Evolutionary conservation across 2,797 vertebrate genomes (phyloP), one percentile per base, ranked within the genome.

Genomic region (Brachyrhaphis roseni): DNA sequence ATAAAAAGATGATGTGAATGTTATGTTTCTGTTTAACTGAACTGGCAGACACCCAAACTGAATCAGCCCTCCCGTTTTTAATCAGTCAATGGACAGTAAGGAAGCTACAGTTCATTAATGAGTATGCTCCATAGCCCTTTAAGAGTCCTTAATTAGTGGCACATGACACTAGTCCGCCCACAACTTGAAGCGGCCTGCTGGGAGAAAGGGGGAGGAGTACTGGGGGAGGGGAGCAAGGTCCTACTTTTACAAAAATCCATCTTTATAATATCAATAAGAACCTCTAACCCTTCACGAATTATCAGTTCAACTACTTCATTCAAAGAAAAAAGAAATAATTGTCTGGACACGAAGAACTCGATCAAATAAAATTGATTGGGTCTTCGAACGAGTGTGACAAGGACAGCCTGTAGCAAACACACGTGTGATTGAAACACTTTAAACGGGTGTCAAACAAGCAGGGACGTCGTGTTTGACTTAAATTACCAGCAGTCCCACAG

Each of bases 81-180:
- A 74, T 78, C 86, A 72, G 82, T 86, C 72, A 68, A 78, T 10
- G 82, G 87, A 93, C 92, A 93, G 93, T 90, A 89, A 93, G 89
- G 92, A 93, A 91, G 92, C 91, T 93, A 88, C 88, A 93, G 94
- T 92, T 93, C 87, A 83, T 92, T 95, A 95, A 95, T 93, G 95
- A 95, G 88, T 90, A 68, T 86, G 84, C 90, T 93, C 82, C 85
- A 77, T 86, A 78, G 90, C 93, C 92, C 92, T 90, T 90, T 80
- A 91, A 94, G 92, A 93, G 92, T 91, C 87, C 87, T 92, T 96
- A 95, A 96, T 96, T 95, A 95, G 91, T 91, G 93, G 85, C 93
- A 91, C 93, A 93, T 90, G 91, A 91, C 91, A 94, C 79, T 84
- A 83, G 74, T 62, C 79, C 75, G 77, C 66, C 82, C 75, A 70